These are phyloP conservation scores for Henicopernis longicauda DNA, from an alignment of 2,113 vertebrate genomes.

Conservation along the genomic window DNA sequence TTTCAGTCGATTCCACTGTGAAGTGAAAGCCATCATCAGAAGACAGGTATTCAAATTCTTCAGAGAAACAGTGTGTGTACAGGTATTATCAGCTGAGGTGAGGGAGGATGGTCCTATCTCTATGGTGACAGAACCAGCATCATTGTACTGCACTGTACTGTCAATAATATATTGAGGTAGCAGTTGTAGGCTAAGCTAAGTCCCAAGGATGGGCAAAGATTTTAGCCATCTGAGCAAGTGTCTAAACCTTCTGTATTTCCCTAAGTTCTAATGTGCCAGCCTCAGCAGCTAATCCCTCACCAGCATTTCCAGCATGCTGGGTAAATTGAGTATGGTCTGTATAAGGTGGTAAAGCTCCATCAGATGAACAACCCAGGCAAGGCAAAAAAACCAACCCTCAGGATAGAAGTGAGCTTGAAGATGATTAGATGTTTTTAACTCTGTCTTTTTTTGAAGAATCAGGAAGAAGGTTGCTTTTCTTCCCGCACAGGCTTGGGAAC, in stretches of 20 bases:
- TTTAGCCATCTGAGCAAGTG: background rate
- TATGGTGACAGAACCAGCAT: fast-evolving
- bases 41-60: background rate
- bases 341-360: background rate
- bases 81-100: background rate
- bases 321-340: background rate
- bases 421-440: background rate
- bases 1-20: background rate
- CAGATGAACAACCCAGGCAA: background rate
- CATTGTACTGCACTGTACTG: background rate
- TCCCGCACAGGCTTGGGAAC: background rate
- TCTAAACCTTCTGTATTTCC: background rate
- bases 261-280: background rate
- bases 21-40: background rate
- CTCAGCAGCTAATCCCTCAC: background rate
- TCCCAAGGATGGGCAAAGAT: background rate
- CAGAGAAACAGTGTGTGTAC: background rate
- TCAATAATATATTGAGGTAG: background rate
- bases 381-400: background rate
- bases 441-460: background rate
- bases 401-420: background rate
- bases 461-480: background rate
- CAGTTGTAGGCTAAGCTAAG: background rate
- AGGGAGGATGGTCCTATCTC: background rate
- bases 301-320: background rate